Base-by-base conservation (phyloP, 1,140 invertebrate genomes). In the Octopus bimaculoides region DNA sequence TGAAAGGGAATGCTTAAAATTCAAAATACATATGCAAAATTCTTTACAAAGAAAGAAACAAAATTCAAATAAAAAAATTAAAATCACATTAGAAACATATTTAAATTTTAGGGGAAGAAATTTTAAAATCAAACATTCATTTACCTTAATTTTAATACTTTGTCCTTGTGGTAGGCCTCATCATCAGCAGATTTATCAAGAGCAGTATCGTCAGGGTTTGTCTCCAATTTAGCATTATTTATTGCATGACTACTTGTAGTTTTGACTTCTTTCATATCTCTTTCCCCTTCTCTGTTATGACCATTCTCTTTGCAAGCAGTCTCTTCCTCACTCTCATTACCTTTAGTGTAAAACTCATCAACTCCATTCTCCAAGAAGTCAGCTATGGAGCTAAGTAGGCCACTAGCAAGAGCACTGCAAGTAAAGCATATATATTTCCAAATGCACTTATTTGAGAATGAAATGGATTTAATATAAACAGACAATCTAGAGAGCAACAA, bases 291-390 rank as follows among this genome's bases (percentile, higher is more conserved):
- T 41, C 6, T 17, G 26, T 52, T 7, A 6, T 71, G 52, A 54
- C 52, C 20, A 41, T 71, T 61, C 41, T 41, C 74, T 78, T 20
- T 77, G 79, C 75, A 78, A n/a, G 73, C 80, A 4, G 85, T 84
- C 9, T 81, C 75, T 9, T 82, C 82, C 54, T 84, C 83, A 52
- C 81, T 83, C 5, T 71, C 81, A 82, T 81, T 6, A 84, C 85
- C 79, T 81, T 84, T 82, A 20, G 85, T 84, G 8, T 89, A 89
- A 54, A 90, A 88, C 75, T 92, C 91, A 81, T 92, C 91, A 69
- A 92, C 91, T 55, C 90, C 89, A 41, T 87, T 88, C 54, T 91
- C 88, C 52, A 93, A 84, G 82, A 92, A 91, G 81, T 91, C 89
- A 5, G 89, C 90, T 77, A 92, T 92, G 71, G 89, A 90, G 74